Evolutionary conservation across 2,888 invertebrate genomes (phyloP).

Genomic region (Gryllus longicercus): DNA sequence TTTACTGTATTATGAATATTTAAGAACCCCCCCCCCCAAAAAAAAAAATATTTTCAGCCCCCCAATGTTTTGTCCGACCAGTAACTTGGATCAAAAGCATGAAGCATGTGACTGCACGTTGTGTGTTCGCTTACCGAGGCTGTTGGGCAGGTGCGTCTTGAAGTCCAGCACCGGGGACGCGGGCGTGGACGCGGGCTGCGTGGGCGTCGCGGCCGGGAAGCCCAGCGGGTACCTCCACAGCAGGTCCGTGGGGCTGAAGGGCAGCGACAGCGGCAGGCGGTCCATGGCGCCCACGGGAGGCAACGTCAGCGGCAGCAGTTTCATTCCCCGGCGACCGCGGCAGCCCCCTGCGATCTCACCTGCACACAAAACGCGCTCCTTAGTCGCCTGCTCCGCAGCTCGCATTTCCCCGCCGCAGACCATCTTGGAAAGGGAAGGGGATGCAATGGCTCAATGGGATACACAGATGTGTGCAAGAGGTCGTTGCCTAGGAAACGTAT

Average conservation of each 20-base stretch:
- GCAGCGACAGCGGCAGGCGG: constrained; percentile 70
- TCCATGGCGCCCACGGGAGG: constrained; percentile 71
- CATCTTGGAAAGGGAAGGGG: no score
- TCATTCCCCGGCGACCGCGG: constrained; percentile 49
- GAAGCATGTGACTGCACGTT: neutral
- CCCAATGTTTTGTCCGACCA: no score
- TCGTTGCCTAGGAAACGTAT: no score
- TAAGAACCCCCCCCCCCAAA: no score
- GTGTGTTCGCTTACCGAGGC: constrained; percentile 52
- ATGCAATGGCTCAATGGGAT: no score
- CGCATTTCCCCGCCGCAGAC: no score
- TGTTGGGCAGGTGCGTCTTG: constrained; percentile 80
- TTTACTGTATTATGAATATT: no score
- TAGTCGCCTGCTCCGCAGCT: neutral
- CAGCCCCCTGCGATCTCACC: neutral
- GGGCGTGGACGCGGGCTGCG: constrained; percentile 40
- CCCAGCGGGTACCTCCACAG: constrained; percentile 77
- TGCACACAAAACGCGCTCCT: neutral
- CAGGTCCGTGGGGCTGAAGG: constrained; percentile 76
- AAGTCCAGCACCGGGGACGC: constrained; percentile 64
- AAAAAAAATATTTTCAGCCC: no score
- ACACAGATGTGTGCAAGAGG: no score
- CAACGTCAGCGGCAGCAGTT: constrained; percentile 56
- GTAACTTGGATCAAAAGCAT: no score
- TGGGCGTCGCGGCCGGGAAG: constrained; percentile 50